Evolutionary conservation across 2,797 vertebrate genomes (phyloP).

Genomic region (Gallinago solitaria): DNA sequence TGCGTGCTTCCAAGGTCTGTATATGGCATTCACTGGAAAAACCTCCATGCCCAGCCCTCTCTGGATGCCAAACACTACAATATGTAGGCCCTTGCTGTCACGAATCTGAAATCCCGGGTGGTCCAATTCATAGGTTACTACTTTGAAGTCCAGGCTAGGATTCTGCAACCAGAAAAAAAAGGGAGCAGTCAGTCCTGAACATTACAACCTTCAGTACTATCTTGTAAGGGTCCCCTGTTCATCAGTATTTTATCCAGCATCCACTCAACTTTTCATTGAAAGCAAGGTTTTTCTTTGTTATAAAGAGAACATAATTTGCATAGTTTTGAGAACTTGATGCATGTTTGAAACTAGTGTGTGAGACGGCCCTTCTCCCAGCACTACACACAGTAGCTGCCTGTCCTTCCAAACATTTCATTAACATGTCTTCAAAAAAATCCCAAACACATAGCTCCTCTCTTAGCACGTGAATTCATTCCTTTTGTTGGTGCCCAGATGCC

Average conservation of each 20-base stretch:
- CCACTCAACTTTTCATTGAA: accelerated
- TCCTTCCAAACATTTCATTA: not conserved
- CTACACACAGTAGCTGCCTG: not conserved
- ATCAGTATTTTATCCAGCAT: not conserved
- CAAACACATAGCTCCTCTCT: not conserved
- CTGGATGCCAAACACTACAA: conserved; percentile 96
- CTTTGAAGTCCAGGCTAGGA: conserved; percentile 97
- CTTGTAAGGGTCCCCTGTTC: not conserved
- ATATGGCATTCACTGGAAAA: conserved; percentile 97
- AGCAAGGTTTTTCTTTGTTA: not conserved
- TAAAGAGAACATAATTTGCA: not conserved
- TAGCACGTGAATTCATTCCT: not conserved
- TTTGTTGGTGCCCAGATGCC: not conserved
- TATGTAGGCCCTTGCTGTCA: conserved; percentile 96
- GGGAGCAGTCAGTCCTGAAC: not conserved
- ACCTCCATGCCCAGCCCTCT: conserved; percentile 95
- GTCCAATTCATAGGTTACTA: conserved; percentile 98
- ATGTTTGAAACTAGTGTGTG: not conserved
- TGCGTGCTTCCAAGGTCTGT: conserved; percentile 97
- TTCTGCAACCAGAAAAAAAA: conserved; percentile 80
- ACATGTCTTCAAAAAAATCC: not conserved
- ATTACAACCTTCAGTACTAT: not conserved
- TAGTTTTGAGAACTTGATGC: not conserved
- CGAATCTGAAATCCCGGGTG: conserved; percentile 95
- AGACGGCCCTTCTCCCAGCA: not conserved